Percentiles rank a stretch among this genome's conserved stretches.
Conservation (phyloP, 1,140 invertebrate genomes). For the Drosophila littoralis region DNA sequence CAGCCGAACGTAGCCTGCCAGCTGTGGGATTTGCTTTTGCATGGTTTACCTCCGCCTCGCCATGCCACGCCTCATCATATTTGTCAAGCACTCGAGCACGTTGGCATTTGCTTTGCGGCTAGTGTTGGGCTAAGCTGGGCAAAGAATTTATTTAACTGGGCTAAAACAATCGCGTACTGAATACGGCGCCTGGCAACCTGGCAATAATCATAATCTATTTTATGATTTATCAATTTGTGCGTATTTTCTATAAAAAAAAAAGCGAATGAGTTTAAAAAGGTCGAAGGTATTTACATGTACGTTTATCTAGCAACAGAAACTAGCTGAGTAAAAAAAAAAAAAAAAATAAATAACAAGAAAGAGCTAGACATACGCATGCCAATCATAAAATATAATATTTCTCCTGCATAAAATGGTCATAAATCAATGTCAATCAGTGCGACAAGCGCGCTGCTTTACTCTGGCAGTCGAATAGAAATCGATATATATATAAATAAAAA, state of each 20-base stretch:
- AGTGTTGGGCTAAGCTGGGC: constrained; percentile 11
- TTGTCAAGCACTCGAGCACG: constrained; percentile 78
- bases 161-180: neutral
- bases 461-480: constrained; percentile 21
- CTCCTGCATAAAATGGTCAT: constrained; percentile 27
- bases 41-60: constrained; percentile 46
- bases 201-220: constrained; percentile 34
- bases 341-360: neutral
- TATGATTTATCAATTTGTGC: constrained; percentile 25
- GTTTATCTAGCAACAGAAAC: neutral
- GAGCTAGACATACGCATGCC: constrained; percentile 1
- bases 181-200: constrained; percentile 3
- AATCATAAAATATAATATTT: constrained; percentile 39
- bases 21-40: constrained; percentile 55
- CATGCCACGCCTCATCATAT: constrained; percentile 51
- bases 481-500: constrained; percentile 8
- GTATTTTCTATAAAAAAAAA: neutral
- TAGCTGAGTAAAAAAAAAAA: neutral
- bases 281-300: neutral
- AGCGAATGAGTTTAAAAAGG: neutral
- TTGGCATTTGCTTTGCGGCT: constrained; percentile 47
- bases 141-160: constrained; percentile 31
- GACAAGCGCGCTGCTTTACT: constrained; percentile 16
- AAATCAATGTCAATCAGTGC: constrained; percentile 51
- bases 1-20: constrained; percentile 24